A percentile compares a stretch with the other conserved stretches of the same genome.
Evolutionary conservation across 2,888 invertebrate species (phyloP).

Genomic region (Hyppa rectilinea): DNA sequence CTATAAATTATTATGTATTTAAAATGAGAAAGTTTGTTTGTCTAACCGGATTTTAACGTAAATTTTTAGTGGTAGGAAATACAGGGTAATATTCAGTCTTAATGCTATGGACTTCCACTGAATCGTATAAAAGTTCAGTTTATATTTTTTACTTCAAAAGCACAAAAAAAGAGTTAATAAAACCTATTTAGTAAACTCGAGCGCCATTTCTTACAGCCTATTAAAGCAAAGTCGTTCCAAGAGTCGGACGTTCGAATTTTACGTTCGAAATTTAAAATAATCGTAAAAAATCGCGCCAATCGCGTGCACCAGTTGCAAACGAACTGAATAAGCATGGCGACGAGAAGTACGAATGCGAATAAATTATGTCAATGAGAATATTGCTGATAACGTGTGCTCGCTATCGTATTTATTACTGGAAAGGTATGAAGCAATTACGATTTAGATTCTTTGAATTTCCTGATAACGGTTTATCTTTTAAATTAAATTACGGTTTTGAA

Average conservation of each 20-base stretch:
- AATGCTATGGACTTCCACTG: constrained; percentile 17
- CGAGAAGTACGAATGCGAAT: constrained; percentile 42
- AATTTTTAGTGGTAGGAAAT: constrained; percentile 26
- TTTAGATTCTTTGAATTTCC: constrained; percentile 30
- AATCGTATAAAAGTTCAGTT: constrained; percentile 30
- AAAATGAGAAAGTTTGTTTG: constrained; percentile 41
- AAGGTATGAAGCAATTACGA: constrained; percentile 12
- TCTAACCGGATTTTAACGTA: constrained; percentile 30
- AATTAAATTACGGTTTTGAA: background rate
- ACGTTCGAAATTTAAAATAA: constrained; percentile 66
- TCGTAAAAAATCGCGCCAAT: constrained; percentile 65
- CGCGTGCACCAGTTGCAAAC: constrained; percentile 62
- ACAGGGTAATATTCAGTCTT: background rate
- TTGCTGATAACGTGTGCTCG: constrained; percentile 46
- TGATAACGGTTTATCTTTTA: background rate
- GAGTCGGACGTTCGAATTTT: constrained; percentile 58
- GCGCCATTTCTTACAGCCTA: constrained; percentile 61
- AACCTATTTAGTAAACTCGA: constrained; percentile 49
- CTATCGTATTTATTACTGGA: constrained; percentile 40
- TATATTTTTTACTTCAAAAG: constrained; percentile 24
- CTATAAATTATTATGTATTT: constrained; percentile 50
- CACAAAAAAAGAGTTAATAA: constrained; percentile 35
- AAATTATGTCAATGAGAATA: constrained; percentile 57
- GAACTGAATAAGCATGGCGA: constrained; percentile 61
- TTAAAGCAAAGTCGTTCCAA: constrained; percentile 58